Conservation (phyloP, 2,888 invertebrate genomes). For the Oscheius sp. region DNA sequence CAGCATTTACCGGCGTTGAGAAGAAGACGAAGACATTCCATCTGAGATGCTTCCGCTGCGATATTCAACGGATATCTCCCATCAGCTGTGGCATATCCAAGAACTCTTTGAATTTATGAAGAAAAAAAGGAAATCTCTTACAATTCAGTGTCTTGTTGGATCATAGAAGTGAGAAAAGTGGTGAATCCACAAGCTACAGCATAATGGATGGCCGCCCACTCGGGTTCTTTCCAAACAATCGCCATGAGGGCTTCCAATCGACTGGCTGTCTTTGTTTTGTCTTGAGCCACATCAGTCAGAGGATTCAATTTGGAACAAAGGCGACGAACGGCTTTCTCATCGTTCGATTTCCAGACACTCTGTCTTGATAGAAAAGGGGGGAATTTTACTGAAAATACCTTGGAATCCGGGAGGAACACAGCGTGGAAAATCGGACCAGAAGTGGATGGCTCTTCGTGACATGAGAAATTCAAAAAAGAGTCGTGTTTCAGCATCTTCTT, state of each 20-base stretch:
- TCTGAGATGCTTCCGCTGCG: conserved; percentile 22
- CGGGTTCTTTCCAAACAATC: conserved; percentile 23
- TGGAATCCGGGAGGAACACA: conserved; percentile 27
- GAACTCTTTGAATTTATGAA: conserved; percentile 1
- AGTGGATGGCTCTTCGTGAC: conserved; percentile 27
- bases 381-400: no score
- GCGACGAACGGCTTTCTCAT: conserved; percentile 30
- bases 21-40: conserved; percentile 24
- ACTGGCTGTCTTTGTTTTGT: conserved; percentile 5
- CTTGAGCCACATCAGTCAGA: conserved; percentile 10
- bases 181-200: conserved; percentile 30
- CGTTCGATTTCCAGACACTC: conserved; percentile 22
- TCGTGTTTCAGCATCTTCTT: conserved; percentile 34
- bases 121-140: not conserved
- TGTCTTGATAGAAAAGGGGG: not conserved
- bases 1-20: conserved; percentile 11
- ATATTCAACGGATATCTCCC: conserved; percentile 30
- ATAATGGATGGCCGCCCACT: conserved; percentile 32
- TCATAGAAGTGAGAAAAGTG: conserved; percentile 1
- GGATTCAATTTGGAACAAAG: conserved; percentile 30
- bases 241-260: conserved; percentile 24
- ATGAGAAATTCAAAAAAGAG: conserved; percentile 23
- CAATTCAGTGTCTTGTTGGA: conserved; percentile 28
- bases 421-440: conserved; percentile 26
- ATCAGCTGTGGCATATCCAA: conserved; percentile 25